These are phyloP conservation scores for Leucozona laternaria DNA, from an alignment of 2,888 invertebrate genomes.

Conservation along the genomic window DNA sequence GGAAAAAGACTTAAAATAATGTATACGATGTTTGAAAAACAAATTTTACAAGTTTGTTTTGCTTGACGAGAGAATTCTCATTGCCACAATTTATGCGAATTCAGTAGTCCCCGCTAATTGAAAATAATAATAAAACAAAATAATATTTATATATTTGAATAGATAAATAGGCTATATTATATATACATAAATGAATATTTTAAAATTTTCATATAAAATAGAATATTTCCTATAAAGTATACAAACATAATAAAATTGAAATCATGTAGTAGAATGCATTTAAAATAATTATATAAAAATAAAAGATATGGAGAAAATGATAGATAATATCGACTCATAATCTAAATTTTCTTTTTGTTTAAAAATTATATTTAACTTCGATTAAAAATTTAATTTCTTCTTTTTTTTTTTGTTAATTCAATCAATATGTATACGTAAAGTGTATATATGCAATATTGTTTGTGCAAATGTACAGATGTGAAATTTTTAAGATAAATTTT, in stretches of 20 bases:
- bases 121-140: slow-evolving; percentile 18
- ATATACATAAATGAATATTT: slow-evolving; percentile 50
- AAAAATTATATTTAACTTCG: background rate
- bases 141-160: slow-evolving; percentile 41
- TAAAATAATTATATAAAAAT: slow-evolving; percentile 17
- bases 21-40: slow-evolving; percentile 74
- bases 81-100: slow-evolving; percentile 21
- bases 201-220: slow-evolving; percentile 57
- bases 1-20: slow-evolving; percentile 71
- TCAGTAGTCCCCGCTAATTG: slow-evolving; percentile 53
- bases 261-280: slow-evolving; percentile 50
- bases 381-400: slow-evolving; percentile 12
- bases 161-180: slow-evolving; percentile 34
- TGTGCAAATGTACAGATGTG: slow-evolving; percentile 69
- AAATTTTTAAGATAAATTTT: slow-evolving; percentile 64
- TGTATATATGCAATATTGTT: slow-evolving; percentile 52
- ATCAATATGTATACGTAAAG: slow-evolving; percentile 57
- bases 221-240: slow-evolving; percentile 53
- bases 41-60: slow-evolving; percentile 65
- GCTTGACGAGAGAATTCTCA: slow-evolving; percentile 45
- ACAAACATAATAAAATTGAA: slow-evolving; percentile 25
- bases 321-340: slow-evolving; percentile 1
- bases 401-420: slow-evolving; percentile 13
- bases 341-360: slow-evolving; percentile 14
- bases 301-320: slow-evolving; percentile 1